Evolutionary conservation across 2,888 invertebrate species (phyloP).

Genomic region (Meliscaeva auricollis): DNA sequence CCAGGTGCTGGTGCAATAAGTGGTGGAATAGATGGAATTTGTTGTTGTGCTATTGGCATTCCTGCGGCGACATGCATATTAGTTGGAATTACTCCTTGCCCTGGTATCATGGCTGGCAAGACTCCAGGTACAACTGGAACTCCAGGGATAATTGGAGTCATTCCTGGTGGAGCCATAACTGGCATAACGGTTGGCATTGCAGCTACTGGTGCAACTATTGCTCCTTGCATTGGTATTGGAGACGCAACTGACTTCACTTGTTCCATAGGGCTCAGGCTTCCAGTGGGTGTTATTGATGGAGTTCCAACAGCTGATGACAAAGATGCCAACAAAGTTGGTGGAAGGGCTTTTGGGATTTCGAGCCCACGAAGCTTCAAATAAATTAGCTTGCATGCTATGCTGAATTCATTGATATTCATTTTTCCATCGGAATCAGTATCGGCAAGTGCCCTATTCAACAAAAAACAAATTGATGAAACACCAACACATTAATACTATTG

Average conservation of each 20-base stretch:
- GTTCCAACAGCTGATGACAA: conserved; percentile 86
- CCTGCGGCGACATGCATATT: conserved; percentile 69
- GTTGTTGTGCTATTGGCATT: conserved; percentile 71
- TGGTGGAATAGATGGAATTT: conserved; percentile 76
- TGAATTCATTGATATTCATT: conserved; percentile 98
- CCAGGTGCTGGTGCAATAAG: conserved; percentile 74
- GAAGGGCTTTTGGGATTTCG: conserved; percentile 94
- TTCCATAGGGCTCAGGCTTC: conserved; percentile 82
- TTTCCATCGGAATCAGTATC: conserved; percentile 99
- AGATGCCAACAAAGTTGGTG: conserved; percentile 90
- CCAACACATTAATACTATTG: too few species aligned
- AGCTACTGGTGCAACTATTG: conserved; percentile 62
- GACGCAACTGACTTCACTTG: conserved; percentile 79
- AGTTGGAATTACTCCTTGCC: conserved; percentile 79
- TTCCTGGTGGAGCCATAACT: conserved; percentile 70
- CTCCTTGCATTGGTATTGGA: conserved; percentile 56
- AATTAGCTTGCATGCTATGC: conserved; percentile 98
- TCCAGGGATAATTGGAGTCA: conserved; percentile 63
- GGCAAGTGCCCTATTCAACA: conserved; percentile 89
- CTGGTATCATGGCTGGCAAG: conserved; percentile 75
- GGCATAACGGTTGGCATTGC: conserved; percentile 73
- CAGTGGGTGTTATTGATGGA: conserved; percentile 82
- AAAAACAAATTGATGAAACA: too few species aligned
- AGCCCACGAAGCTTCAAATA: conserved; percentile 96
- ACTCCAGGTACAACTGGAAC: conserved; percentile 77